Base-by-base conservation (phyloP, 2,888 invertebrate species). In the Cybosia mesomella region DNA sequence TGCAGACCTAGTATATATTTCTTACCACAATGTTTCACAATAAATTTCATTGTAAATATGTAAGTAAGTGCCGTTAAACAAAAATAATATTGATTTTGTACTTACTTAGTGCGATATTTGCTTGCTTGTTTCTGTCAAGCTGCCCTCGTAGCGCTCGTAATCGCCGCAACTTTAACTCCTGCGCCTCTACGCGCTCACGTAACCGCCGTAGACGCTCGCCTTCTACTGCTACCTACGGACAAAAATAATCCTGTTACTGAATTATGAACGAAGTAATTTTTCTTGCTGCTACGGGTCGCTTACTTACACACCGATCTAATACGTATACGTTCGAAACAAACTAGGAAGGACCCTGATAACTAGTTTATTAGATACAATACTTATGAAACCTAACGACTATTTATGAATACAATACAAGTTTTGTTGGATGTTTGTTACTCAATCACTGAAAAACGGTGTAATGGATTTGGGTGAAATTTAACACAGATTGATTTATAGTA, bases 121-220 rank as follows among this genome's bases (percentile, higher is more conserved):
- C 98, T 92, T 98, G 97, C 93, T 98, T 98, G 93, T 98, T 98
- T 87, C 98, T 97, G 92, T 98, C 98, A 85, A 98, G 98, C 95
- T 99, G 99, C 73, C 98, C 99, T 80, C 98, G 96, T 86, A 99
- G 96, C 81, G 98, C 98, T 87, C 98, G 96, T 90, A 99, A 96
- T 91, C 98, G 97, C 83, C 98, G 96, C 90, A 99, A 96, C 94
- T 99, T 99, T 89, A 98, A 96, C 95, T 99, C 99, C 93, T 99
- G 99, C 76, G 98, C 98, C 92, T 99, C 98, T 83, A 99, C 98
- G 82, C 98, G 97, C 88, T 99, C 98, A 81, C 98, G 96, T 87
- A 99, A 96, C 88, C 98, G 95, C 72, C 98, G 96, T 87, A 98
- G 95, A 81, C 98, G 96, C 91, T 98, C 98, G 86, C 98, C 98